These are phyloP conservation scores for Sus scrofa DNA, from an alignment of 2,113 vertebrate genomes.

Conservation along the genomic window T2T-Sscrofa CM000822.6:16744001-16744500, in stretches of 20 bases:
- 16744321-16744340: constrained; percentile 36
- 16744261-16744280: not conserved
- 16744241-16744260: not conserved
- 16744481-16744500: constrained; percentile 45
- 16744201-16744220: constrained; percentile 16
- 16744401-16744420: not conserved
- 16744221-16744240: not conserved
- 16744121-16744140: not conserved
- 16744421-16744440: not conserved
- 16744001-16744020: not conserved
- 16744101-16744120: not conserved
- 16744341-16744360: not conserved
- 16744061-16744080: not conserved
- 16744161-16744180: not conserved
- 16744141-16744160: constrained; percentile 26
- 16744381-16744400: not conserved
- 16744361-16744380: not conserved
- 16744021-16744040: not conserved
- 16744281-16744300: not conserved
- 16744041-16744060: not conserved
- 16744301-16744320: not conserved
- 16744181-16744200: not conserved
- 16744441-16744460: constrained; percentile 47
- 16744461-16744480: constrained; percentile 14
- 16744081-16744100: not conserved